A percentile compares a stretch with the other conserved stretches of the same genome.
phyloP scores from a whole-genome alignment of 1,140 invertebrate species.

The Homalodisca vitripennis region DNA sequence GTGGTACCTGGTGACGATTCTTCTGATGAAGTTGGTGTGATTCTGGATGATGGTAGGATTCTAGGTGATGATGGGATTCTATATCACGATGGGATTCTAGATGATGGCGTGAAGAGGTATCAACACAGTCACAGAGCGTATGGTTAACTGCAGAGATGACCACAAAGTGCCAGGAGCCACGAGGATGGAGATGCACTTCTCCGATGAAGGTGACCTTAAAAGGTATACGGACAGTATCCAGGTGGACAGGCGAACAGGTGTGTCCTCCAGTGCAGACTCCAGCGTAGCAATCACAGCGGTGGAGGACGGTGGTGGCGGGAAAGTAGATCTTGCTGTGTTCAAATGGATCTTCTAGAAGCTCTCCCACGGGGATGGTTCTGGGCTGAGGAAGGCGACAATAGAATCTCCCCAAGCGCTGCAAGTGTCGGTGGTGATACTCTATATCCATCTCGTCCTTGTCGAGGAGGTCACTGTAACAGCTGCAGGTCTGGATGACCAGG shows the following conservation, averaged over 20 bases:
- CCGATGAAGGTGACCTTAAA: constrained; percentile 1
- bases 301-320: constrained; percentile 48
- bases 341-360: not conserved
- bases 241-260: not conserved
- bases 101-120: no score
- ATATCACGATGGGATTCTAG: no score
- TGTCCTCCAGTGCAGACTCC: constrained; percentile 45
- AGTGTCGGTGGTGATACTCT: not conserved
- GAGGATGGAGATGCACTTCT: not conserved
- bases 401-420: not conserved
- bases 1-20: no score
- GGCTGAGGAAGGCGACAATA: not conserved
- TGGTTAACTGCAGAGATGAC: not conserved
- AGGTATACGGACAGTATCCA: not conserved
- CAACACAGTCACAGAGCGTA: not conserved
- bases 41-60: no score
- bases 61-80: no score
- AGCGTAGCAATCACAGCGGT: constrained; percentile 46
- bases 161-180: not conserved
- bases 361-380: not conserved
- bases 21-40: no score
- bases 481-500: no score
- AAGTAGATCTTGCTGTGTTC: constrained; percentile 47
- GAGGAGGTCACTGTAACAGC: no score
- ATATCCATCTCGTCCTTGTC: no score